Conservation (phyloP, 2,888 invertebrate species). For the Eupelmus urozonus region DNA sequence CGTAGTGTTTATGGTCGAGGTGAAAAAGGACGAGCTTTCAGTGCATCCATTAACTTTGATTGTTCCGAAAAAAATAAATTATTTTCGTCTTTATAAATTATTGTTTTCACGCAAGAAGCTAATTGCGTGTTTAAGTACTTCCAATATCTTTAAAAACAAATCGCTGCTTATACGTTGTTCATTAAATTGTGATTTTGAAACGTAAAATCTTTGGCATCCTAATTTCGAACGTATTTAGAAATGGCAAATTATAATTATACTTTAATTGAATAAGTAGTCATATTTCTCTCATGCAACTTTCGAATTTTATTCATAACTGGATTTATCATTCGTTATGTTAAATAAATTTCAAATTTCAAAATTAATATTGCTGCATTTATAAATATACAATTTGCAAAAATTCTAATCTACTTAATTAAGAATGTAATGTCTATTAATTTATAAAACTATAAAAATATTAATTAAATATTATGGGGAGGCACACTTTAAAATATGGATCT, state of each 20-base stretch:
- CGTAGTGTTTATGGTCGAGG: constrained; percentile 3
- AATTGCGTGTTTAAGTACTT: not conserved
- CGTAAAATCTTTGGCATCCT: not conserved
- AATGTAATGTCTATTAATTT: too few species aligned
- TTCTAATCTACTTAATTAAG: too few species aligned
- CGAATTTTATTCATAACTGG: too few species aligned
- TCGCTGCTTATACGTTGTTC: not conserved
- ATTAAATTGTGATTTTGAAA: constrained; percentile 7
- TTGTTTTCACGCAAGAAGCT: not conserved
- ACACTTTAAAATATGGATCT: too few species aligned
- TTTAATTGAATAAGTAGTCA: not conserved
- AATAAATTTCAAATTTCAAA: too few species aligned
- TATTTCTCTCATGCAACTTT: too few species aligned
- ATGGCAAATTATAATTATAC: not conserved
- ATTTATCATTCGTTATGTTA: too few species aligned
- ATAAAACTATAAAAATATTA: too few species aligned
- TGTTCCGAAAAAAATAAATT: constrained; percentile 36
- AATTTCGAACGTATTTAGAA: not conserved
- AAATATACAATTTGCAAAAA: too few species aligned
- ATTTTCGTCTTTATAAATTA: constrained; percentile 28
- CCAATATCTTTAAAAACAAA: not conserved
- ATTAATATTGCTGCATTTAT: too few species aligned
- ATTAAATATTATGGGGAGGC: too few species aligned
- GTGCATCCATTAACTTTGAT: not conserved
- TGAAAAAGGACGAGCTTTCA: not conserved